A percentile compares a stretch with the other conserved stretches of the same genome.
Evolutionary conservation across 2,888 invertebrate species (phyloP).

Genomic region (Torymus aiolomorphi): DNA sequence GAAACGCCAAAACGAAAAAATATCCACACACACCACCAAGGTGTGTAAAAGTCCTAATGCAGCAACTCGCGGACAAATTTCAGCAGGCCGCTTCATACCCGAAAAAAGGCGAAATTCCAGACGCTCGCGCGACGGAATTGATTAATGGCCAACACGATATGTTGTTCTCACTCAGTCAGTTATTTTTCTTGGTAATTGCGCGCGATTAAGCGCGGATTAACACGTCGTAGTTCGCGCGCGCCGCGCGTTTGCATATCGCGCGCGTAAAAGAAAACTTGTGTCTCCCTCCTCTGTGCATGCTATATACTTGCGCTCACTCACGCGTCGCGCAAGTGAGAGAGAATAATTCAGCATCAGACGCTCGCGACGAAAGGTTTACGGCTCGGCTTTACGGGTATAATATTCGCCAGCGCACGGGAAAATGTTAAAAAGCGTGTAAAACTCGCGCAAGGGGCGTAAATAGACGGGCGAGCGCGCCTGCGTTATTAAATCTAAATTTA

Average conservation of each 20-base stretch:
- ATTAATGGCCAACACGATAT: slow-evolving; percentile 53
- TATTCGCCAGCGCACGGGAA: slow-evolving; percentile 2
- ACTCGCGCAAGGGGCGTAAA: neutral
- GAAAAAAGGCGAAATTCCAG: slow-evolving; percentile 23
- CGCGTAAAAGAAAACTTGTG: slow-evolving; percentile 28
- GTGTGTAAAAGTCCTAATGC: too few species aligned
- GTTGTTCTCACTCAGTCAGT: slow-evolving; percentile 11
- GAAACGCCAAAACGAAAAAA: too few species aligned
- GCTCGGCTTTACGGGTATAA: slow-evolving; percentile 16
- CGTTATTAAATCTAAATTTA: slow-evolving; percentile 50
- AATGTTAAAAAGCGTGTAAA: slow-evolving; percentile 31
- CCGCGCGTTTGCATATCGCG: slow-evolving; percentile 44
- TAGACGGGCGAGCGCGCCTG: neutral
- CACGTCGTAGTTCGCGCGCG: slow-evolving; percentile 37
- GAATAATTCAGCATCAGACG: slow-evolving; percentile 3
- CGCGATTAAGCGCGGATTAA: slow-evolving; percentile 52
- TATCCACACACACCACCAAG: too few species aligned
- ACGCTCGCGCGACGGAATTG: slow-evolving; percentile 29
- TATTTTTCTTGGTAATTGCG: slow-evolving; percentile 55
- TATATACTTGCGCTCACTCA: neutral
- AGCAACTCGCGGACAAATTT: neutral
- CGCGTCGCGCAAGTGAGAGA: neutral
- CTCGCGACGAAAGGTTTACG: slow-evolving; percentile 2
- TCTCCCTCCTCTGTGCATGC: too few species aligned
- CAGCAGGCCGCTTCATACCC: neutral